Conservation (phyloP, 2,797 vertebrate genomes). For the Diceros bicornis region DNA sequence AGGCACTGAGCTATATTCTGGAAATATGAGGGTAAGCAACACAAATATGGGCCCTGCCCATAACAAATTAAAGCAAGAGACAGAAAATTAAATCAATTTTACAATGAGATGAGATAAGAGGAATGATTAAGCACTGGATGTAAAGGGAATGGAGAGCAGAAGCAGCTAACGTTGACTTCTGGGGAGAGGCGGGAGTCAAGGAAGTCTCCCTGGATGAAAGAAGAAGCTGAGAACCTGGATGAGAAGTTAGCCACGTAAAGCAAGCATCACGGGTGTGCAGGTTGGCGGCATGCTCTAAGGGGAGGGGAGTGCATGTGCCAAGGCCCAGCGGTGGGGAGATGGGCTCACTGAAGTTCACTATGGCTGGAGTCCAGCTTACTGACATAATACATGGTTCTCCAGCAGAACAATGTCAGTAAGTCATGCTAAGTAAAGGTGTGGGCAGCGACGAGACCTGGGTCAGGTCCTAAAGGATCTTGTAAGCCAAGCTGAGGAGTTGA, state of each 20-base stretch:
- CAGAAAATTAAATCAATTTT: constrained; percentile 38
- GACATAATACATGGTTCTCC: not conserved
- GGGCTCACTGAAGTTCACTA: not conserved
- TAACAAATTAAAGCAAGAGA: constrained; percentile 16
- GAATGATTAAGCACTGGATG: not conserved
- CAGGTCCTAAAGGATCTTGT: not conserved
- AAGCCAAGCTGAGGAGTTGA: constrained; percentile 19
- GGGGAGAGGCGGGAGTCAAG: too few relatives aligned
- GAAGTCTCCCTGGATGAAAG: not conserved
- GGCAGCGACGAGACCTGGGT: not conserved
- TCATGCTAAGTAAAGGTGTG: not conserved
- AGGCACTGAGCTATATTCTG: not conserved
- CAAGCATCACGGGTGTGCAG: not conserved
- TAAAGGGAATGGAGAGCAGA: not conserved
- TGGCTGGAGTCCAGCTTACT: not conserved
- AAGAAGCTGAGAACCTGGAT: not conserved
- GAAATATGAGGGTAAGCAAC: constrained; percentile 33
- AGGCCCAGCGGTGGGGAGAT: not conserved
- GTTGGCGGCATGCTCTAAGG: not conserved
- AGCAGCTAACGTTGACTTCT: not conserved
- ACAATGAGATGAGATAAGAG: constrained; percentile 26
- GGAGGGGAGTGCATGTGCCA: not conserved
- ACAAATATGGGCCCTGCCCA: not conserved
- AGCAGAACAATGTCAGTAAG: not conserved
- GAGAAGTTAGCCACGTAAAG: not conserved